These are phyloP conservation scores for Drosophila lacertosa DNA, from an alignment of 1,140 invertebrate genomes.

Conservation along the genomic window DNA sequence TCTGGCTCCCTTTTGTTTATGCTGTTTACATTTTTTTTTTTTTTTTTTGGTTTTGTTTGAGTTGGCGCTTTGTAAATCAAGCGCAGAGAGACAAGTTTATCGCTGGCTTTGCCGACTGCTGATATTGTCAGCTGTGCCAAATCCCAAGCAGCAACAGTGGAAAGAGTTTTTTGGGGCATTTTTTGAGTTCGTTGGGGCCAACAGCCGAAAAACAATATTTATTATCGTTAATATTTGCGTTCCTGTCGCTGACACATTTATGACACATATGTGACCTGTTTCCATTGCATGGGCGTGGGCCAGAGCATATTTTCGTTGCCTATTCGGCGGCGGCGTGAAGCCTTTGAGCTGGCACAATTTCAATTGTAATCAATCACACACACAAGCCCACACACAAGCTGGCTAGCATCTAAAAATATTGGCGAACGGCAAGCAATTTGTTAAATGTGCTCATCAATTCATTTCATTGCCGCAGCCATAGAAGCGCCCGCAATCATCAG, in stretches of 20 bases:
- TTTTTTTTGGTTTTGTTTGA: background rate
- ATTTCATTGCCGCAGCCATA: slow-evolving; percentile 55
- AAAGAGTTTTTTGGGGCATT: slow-evolving; percentile 25
- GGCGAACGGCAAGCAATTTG: slow-evolving; percentile 33
- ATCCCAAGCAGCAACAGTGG: slow-evolving; percentile 45
- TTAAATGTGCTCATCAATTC: slow-evolving; percentile 31
- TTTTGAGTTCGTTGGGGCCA: slow-evolving; percentile 20
- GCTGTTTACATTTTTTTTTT: background rate
- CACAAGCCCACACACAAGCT: slow-evolving; percentile 7
- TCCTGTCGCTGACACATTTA: slow-evolving; percentile 46
- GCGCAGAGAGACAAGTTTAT: slow-evolving; percentile 55
- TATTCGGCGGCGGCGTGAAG: slow-evolving; percentile 37
- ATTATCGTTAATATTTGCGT: slow-evolving; percentile 51
- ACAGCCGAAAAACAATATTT: slow-evolving; percentile 36
- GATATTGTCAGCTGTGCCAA: slow-evolving; percentile 58
- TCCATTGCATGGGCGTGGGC: slow-evolving; percentile 13
- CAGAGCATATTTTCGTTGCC: slow-evolving; percentile 18
- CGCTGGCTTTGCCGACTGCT: slow-evolving; percentile 38
- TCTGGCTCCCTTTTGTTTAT: slow-evolving; percentile 2
- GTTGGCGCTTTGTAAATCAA: slow-evolving; percentile 59
- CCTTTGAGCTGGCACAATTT: slow-evolving; percentile 44
- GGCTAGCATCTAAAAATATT: slow-evolving; percentile 4
- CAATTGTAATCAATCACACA: slow-evolving; percentile 27
- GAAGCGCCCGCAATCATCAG: slow-evolving; percentile 28
- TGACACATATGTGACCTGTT: slow-evolving; percentile 33